Evolutionary conservation across 64 coral and sea anemone species (phyloP), one percentile per base, ranked within the genome.

Genomic region (Actinia equina): DNA sequence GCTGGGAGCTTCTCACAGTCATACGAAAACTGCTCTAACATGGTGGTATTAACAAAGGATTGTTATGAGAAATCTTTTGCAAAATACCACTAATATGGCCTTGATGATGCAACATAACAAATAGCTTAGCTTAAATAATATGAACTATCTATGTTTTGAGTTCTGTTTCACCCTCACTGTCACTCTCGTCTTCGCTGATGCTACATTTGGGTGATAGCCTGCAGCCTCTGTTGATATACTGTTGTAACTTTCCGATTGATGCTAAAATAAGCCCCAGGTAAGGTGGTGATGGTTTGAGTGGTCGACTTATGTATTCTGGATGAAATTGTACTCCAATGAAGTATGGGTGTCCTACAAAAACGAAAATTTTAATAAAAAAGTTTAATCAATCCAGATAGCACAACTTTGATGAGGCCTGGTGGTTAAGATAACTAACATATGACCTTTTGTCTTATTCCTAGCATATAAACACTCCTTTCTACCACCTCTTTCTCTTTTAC

Each of bases 241-340:
- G 85, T 19, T 91, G 85, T 11, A 99, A 85, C 69, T 95, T 95
- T 42, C 93, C 93, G 67, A 90, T 91, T 7, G 97, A 84, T 67
- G 97, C 97, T 55, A 99, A 86, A 87, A 99, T 93, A 19, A 99
- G 94, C 25, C 97, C 97, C 63, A 99, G 88, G 84, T 95, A 99
- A 16, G 97, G 97, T 22, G 97, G 88, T 15, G 97, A 99, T 16
- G 97, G 97, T 84, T 95, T 99, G 44, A 95, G 55, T 27, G 97
- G 97, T 86, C 97, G 61, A 54, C 93, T 99, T 43, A 99, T 93
- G 60, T 95, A 99, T 45, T 99, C 97, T 43, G 97, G 97, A 62
- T 99, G 97, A 52, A 83, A 99, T 77, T 99, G 97, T 25, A 99
- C 97, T 26, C 97, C 97, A 93, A 99, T 79, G 80, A 91, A 99